phyloP scores from a whole-genome alignment of 2,888 invertebrate species.

The Leucophenga maculata region DNA sequence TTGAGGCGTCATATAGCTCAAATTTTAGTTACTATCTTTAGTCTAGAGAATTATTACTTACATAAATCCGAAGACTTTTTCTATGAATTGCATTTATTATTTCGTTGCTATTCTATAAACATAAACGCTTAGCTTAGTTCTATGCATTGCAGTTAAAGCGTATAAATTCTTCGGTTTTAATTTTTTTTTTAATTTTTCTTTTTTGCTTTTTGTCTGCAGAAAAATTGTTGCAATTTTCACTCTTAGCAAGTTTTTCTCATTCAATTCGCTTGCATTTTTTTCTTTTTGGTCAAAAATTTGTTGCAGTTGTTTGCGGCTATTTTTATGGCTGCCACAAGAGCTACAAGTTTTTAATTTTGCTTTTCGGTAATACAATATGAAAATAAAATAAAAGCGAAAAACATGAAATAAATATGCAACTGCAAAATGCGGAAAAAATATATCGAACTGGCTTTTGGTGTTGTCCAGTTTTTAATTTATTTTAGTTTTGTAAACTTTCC shows the following conservation, averaged over 20 bases:
- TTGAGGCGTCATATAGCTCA: too few relatives aligned
- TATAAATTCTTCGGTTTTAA: neutral
- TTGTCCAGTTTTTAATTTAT: constrained; percentile 3
- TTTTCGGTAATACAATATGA: neutral
- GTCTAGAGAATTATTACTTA: too few relatives aligned
- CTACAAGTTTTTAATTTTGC: neutral
- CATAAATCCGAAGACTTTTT: too few relatives aligned
- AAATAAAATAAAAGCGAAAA: neutral
- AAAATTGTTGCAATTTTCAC: constrained; percentile 55
- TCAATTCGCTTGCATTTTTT: neutral
- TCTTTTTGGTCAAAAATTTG: constrained; percentile 49
- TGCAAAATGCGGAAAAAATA: constrained; percentile 23
- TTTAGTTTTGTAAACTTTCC: neutral
- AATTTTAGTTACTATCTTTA: too few relatives aligned
- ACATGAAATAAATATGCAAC: constrained; percentile 6
- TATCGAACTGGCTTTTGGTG: constrained; percentile 3
- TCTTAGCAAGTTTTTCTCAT: constrained; percentile 28
- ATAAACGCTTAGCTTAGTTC: too few relatives aligned
- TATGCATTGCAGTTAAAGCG: too few relatives aligned
- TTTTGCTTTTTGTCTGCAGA: neutral
- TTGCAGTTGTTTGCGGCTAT: constrained; percentile 48
- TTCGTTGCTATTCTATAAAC: too few relatives aligned
- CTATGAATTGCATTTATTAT: too few relatives aligned
- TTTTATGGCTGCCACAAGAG: constrained; percentile 1
- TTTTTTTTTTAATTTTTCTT: too few relatives aligned